Base-by-base conservation (phyloP, 2,113 vertebrate genomes). In the Pitta sordida region DNA sequence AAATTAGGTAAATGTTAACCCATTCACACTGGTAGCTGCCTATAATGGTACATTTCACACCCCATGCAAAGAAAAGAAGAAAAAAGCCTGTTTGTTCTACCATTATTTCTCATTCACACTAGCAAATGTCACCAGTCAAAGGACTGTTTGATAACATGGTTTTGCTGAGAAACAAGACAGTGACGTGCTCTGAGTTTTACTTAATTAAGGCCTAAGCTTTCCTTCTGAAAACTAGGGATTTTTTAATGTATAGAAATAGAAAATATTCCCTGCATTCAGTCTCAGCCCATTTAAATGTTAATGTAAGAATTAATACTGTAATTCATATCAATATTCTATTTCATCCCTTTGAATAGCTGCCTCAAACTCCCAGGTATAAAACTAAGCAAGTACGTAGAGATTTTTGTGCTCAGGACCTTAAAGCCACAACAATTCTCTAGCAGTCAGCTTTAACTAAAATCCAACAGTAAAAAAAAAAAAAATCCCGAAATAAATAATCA, bases 1-100 rank as follows among this genome's bases (percentile, higher is more conserved):
- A 58, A 78, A 92, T 78, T 44, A 91, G 87, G 76, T 75, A 91
- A 96, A 89, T 63, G 62, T 71, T 92, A 91, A 83, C 70, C 76
- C 4, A 0, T 71, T 85, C 85, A 41, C 73, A 29, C 59, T 51
- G 79, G 32, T 41, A 59, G 58, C 44, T 48, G 58, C 64, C 70
- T 23, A 2, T 20, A 81, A 59, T 9, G 8, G 65, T 3, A 41
- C 41, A 63, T 55, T 80, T 80, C 87, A 78, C 82, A 89, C 11
- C 10, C 8, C 4, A 0, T 18, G 34, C 24, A 81, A 86, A 67
- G 51, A n/a, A 48, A 69, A 79, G 13, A 26, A 60, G 20, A 16
- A 70, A 71, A 74, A 60, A 10, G 2, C 2, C 26, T 20, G 6
- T 55, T 88, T 77, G 29, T 67, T 83, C 67, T 68, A 83, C 22